Evolutionary conservation across 2,113 vertebrate species (phyloP), one percentile per base, ranked within the genome.

Genomic region (Synodontis membranacea): DNA sequence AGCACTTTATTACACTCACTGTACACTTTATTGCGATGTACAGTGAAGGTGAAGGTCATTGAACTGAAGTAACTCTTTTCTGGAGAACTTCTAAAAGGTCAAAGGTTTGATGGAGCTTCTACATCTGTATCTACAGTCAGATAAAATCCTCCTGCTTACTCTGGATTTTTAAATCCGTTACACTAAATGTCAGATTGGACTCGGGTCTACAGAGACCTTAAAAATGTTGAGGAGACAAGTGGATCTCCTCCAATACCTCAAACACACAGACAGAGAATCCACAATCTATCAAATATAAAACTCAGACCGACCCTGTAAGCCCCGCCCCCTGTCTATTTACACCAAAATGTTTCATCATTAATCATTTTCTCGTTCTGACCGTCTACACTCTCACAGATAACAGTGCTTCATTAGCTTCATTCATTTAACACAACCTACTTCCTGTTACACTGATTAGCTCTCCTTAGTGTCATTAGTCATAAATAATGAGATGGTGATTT

Each of bases 1-100:
- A 4, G 4, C 8, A 19, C 23, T 82, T 64, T 62, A 62, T 82
- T 46, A 64, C 39, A 46, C 31, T 14, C 17, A 21, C 6, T 54
- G n/a, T 23, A 54, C 21, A 19, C 15, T 72, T 72, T 72, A 25
- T 39, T 72, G 17, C 17, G 10, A 31, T 80, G 50, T 58, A 58
- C 78, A 56, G 34, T n/a, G n/a, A 83, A 83, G 60, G 39, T 83
- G 81, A 83, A 66, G 62, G 28, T 14, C 52, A 21, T 56, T 64
- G n/a, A 58, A 50, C 60, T 44, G n/a, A 10, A 34, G 44, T 82
- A 34, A 64, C 58, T n/a, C n/a, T n/a, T n/a, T n/a, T n/a, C n/a
- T n/a, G n/a, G n/a, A n/a, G n/a, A n/a, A n/a, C n/a, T n/a, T 11
- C 28, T n/a, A n/a, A n/a, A 62, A 10, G 58, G 2, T 28, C 2